Conservation (phyloP, 2,113 vertebrate species). For the Tiliqua scincoides region DNA sequence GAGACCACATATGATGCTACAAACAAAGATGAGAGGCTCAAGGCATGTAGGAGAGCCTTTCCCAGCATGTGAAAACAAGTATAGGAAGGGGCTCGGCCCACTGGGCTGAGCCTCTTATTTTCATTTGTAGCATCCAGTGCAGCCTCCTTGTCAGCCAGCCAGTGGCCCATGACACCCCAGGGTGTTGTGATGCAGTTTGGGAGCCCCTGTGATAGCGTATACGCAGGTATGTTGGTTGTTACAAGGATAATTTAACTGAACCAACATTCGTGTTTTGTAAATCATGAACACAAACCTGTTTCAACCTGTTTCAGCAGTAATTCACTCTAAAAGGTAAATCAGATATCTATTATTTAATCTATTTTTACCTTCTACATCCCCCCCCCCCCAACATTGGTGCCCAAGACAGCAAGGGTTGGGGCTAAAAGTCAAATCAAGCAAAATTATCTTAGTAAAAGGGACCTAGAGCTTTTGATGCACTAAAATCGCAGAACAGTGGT, state of each 20-base stretch:
- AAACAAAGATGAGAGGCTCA: too few species aligned
- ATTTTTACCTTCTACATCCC: not conserved
- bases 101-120: too few species aligned
- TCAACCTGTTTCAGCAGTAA: not conserved
- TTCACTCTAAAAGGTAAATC: not conserved
- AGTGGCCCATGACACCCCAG: too few species aligned
- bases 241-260: not conserved
- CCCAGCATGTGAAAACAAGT: too few species aligned
- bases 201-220: not conserved
- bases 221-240: not conserved
- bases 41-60: too few species aligned
- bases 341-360: not conserved
- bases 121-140: too few species aligned
- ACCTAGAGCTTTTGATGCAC: not conserved
- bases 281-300: not conserved
- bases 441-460: not conserved
- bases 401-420: not conserved
- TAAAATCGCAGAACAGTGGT: not conserved
- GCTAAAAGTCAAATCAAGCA: not conserved
- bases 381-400: too few species aligned
- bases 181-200: too few species aligned
- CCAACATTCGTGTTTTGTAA: not conserved
- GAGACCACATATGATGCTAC: too few species aligned
- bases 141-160: too few species aligned
- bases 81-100: too few species aligned